Percentiles rank a stretch among this genome's conserved stretches.
These are phyloP conservation scores for Drosophila sulfurigaster DNA, from an alignment of 1,140 invertebrate genomes.

Conservation along the genomic window DNA sequence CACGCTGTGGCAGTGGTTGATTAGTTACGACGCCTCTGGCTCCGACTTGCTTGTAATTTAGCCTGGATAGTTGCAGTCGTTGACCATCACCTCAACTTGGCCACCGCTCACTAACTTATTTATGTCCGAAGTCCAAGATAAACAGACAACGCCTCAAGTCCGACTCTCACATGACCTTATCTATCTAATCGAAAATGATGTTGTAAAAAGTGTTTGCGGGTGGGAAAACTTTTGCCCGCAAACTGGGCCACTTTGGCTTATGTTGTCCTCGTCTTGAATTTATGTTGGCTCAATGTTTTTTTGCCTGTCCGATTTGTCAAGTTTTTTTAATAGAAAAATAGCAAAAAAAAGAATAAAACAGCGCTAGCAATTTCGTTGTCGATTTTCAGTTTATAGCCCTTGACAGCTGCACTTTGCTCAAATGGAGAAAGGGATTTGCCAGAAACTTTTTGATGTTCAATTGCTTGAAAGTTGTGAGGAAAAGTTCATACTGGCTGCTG, in stretches of 20 bases:
- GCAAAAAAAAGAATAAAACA: no score
- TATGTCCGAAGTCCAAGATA: constrained; percentile 39
- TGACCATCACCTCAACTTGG: not conserved
- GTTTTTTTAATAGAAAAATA: constrained; percentile 34
- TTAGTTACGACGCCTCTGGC: constrained; percentile 40
- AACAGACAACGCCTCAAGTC: constrained; percentile 33
- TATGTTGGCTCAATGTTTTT: constrained; percentile 32
- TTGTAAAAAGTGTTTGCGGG: constrained; percentile 41
- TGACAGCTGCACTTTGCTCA: constrained; percentile 37
- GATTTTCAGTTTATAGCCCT: constrained; percentile 40
- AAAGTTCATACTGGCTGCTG: constrained; percentile 45
- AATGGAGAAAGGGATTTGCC: constrained; percentile 1
- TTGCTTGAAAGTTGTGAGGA: constrained; percentile 50
- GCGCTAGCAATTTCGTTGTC: constrained; percentile 24
- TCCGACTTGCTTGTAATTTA: constrained; percentile 27
- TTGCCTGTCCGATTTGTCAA: constrained; percentile 37
- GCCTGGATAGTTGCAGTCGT: constrained; percentile 8
- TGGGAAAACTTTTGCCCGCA: constrained; percentile 15
- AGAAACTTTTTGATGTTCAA: constrained; percentile 36
- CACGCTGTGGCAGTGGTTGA: constrained; percentile 27
- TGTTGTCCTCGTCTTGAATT: constrained; percentile 44
- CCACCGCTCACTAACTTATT: constrained; percentile 71
- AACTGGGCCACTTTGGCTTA: constrained; percentile 41
- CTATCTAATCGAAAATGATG: constrained; percentile 66
- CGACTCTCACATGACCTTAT: constrained; percentile 27